Conservation (phyloP, 2,797 vertebrate species). For the Rhinichthys osculus region DNA sequence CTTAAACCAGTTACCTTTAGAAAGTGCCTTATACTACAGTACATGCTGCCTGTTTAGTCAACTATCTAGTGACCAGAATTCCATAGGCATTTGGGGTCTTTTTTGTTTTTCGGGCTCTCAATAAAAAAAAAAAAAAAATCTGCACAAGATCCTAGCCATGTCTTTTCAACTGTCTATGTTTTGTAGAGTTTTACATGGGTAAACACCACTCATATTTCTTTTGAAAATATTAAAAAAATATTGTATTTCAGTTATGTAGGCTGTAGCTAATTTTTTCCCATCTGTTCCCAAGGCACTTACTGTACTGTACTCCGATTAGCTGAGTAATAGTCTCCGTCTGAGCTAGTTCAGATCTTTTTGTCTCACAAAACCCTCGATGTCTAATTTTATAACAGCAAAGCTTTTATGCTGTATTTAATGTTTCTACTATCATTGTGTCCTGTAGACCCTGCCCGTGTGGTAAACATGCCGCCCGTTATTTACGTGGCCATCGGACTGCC, state of each 20-base stretch:
- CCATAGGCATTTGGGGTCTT: background rate
- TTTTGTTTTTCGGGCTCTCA: background rate
- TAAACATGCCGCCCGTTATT: constrained; percentile 96
- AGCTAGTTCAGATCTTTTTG: background rate
- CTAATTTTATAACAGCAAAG: background rate
- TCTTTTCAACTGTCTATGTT: background rate
- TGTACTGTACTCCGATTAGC: background rate
- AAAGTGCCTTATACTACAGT: background rate
- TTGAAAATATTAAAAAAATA: background rate
- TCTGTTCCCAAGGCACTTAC: background rate
- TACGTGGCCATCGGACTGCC: constrained; percentile 95
- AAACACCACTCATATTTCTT: background rate
- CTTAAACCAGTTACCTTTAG: background rate
- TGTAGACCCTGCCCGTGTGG: constrained; percentile 93
- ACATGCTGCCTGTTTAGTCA: background rate
- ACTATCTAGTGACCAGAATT: background rate
- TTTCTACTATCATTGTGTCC: background rate
- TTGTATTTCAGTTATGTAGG: background rate
- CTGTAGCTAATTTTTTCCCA: background rate
- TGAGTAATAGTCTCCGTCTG: background rate
- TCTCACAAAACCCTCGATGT: background rate
- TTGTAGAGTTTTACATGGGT: background rate
- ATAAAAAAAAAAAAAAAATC: background rate
- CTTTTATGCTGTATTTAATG: background rate
- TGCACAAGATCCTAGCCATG: background rate